These are phyloP conservation scores for Pardosa pseudoannulata DNA, from an alignment of 2,888 invertebrate genomes.

Conservation along the genomic window DNA sequence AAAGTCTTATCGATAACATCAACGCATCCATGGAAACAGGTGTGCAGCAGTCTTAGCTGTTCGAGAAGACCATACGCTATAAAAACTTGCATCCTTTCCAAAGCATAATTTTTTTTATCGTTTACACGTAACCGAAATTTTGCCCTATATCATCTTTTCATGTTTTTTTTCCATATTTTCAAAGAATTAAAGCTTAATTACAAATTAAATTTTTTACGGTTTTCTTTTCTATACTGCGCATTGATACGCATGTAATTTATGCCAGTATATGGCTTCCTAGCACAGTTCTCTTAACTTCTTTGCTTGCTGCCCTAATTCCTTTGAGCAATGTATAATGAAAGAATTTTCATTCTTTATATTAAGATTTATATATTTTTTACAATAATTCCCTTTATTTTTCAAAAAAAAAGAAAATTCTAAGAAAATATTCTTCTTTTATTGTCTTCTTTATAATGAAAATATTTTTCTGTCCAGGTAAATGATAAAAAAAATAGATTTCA, in stretches of 20 bases:
- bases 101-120: background rate
- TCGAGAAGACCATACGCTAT: background rate
- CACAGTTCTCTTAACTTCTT: background rate
- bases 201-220: background rate
- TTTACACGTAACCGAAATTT: background rate
- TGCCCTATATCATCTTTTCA: background rate
- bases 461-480: too few relatives aligned
- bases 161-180: background rate
- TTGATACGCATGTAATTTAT: too few relatives aligned
- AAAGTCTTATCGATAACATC: background rate
- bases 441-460: too few relatives aligned
- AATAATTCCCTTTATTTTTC: too few relatives aligned
- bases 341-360: too few relatives aligned
- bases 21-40: background rate
- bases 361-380: too few relatives aligned
- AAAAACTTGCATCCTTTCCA: background rate
- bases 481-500: too few relatives aligned
- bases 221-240: too few relatives aligned
- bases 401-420: too few relatives aligned
- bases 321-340: background rate
- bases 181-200: background rate
- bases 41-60: constrained; percentile 15
- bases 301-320: background rate
- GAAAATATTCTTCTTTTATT: too few relatives aligned
- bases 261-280: too few relatives aligned